These are phyloP conservation scores for Ephydatia muelleri DNA, from an alignment of 37 sponge, comb jelly and placozoan species.

Conservation along the genomic window DNA sequence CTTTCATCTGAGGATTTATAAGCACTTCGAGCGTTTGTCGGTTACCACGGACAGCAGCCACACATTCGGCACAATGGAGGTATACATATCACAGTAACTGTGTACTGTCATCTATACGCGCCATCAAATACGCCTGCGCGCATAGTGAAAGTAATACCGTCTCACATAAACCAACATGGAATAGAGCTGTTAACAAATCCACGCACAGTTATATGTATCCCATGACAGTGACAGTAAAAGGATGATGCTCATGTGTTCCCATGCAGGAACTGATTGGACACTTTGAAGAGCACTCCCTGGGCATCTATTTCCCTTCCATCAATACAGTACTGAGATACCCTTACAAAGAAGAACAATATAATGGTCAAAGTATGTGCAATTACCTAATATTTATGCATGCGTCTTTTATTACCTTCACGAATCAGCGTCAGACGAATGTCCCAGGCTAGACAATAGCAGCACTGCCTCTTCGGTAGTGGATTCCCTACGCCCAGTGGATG, in stretches of 20 bases:
- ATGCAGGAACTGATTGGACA: conserved; percentile 21
- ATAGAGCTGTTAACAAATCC: neutral
- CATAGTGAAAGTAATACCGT: neutral
- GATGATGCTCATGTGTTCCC: neutral
- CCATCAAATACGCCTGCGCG: neutral
- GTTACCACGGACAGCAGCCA: neutral
- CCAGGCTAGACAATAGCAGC: neutral
- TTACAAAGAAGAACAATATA: neutral
- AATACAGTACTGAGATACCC: conserved; percentile 1
- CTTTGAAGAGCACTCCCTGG: conserved; percentile 14
- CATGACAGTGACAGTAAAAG: too few relatives aligned
- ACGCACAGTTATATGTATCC: too few relatives aligned
- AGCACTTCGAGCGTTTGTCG: neutral
- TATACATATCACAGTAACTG: neutral
- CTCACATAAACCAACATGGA: neutral
- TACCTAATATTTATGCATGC: neutral
- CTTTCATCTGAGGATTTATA: conserved; percentile 7
- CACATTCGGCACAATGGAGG: conserved; percentile 5
- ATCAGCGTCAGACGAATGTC: neutral
- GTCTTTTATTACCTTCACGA: neutral
- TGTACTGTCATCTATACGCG: too few relatives aligned
- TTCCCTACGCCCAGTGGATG: neutral
- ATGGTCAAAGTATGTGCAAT: neutral
- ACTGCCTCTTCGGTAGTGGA: neutral
- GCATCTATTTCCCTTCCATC: conserved; percentile 7